Evolutionary conservation across 1,140 invertebrate species (phyloP).

Genomic region (Argopecten irradians): DNA sequence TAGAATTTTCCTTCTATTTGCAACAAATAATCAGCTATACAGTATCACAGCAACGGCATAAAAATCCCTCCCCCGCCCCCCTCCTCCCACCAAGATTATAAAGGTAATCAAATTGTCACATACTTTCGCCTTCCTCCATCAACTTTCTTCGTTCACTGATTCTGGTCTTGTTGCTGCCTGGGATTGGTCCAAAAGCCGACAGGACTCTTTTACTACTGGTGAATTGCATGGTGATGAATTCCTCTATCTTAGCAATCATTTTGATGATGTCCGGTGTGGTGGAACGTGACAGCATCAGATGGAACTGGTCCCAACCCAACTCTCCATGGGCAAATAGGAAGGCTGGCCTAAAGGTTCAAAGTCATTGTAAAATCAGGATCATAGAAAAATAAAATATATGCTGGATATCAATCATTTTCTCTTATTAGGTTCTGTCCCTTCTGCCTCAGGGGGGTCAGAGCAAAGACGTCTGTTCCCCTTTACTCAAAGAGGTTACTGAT

Average conservation of each 20-base stretch:
- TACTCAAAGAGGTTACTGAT: no score
- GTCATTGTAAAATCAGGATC: slow-evolving; percentile 28
- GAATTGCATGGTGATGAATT: slow-evolving; percentile 87
- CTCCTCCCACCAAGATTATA: neutral
- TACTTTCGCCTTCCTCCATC: slow-evolving; percentile 58
- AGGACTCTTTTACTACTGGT: slow-evolving; percentile 73
- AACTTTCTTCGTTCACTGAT: slow-evolving; percentile 39
- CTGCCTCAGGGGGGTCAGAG: no score
- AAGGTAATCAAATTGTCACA: slow-evolving; percentile 27
- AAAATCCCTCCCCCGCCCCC: no score
- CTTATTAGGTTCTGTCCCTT: no score
- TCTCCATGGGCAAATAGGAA: slow-evolving; percentile 95
- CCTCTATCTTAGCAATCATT: slow-evolving; percentile 96
- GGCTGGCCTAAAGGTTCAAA: slow-evolving; percentile 82
- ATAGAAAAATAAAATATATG: no score
- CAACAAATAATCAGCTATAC: no score
- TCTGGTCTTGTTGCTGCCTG: slow-evolving; percentile 47
- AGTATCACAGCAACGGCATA: no score
- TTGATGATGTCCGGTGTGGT: slow-evolving; percentile 97
- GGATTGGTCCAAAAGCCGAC: slow-evolving; percentile 66
- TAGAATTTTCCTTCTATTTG: no score
- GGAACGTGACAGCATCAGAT: slow-evolving; percentile 96
- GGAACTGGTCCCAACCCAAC: slow-evolving; percentile 94
- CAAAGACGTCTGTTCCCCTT: no score
- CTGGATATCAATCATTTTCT: no score